Conservation (phyloP, 2,797 vertebrate genomes). For the Neosalanx taihuensis region DNA sequence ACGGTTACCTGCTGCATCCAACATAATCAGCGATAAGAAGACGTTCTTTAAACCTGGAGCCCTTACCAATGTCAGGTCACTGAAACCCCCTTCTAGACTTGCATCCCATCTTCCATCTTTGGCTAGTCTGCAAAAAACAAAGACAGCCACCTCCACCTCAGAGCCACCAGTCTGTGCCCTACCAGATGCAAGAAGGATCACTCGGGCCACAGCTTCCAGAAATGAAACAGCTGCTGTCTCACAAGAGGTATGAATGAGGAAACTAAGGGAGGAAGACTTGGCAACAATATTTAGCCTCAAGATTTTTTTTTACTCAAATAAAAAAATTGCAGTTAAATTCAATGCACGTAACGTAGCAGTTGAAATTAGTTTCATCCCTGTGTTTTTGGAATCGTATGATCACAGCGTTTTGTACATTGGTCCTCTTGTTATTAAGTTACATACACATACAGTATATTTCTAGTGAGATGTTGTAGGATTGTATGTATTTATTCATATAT, state of each 20-base stretch:
- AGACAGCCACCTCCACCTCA: slow-evolving; percentile 19
- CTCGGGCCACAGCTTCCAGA: slow-evolving; percentile 31
- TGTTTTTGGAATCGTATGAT: neutral
- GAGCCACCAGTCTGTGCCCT: slow-evolving; percentile 14
- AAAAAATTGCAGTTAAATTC: neutral
- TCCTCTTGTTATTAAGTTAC: too few species aligned
- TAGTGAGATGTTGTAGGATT: too few species aligned
- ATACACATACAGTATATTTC: too few species aligned
- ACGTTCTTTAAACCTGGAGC: slow-evolving; percentile 33
- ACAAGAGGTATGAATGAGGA: slow-evolving; percentile 33
- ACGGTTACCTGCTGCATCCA: slow-evolving; percentile 22
- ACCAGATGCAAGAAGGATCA: slow-evolving; percentile 38
- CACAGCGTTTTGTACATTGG: neutral
- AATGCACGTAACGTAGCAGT: neutral
- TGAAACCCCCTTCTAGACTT: slow-evolving; percentile 32
- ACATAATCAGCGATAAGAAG: slow-evolving; percentile 46
- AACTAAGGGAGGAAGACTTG: too few species aligned
- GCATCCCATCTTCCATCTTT: slow-evolving; percentile 27
- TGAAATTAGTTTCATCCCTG: neutral
- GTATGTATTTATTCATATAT: slow-evolving; percentile 8
- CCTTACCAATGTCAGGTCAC: slow-evolving; percentile 16
- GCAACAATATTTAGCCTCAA: neutral
- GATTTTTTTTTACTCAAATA: neutral
- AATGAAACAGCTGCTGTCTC: slow-evolving; percentile 13
- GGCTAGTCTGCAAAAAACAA: slow-evolving; percentile 26